These are phyloP conservation scores for Achatina immaculata DNA, from an alignment of 1,140 invertebrate species.

Conservation along the genomic window DNA sequence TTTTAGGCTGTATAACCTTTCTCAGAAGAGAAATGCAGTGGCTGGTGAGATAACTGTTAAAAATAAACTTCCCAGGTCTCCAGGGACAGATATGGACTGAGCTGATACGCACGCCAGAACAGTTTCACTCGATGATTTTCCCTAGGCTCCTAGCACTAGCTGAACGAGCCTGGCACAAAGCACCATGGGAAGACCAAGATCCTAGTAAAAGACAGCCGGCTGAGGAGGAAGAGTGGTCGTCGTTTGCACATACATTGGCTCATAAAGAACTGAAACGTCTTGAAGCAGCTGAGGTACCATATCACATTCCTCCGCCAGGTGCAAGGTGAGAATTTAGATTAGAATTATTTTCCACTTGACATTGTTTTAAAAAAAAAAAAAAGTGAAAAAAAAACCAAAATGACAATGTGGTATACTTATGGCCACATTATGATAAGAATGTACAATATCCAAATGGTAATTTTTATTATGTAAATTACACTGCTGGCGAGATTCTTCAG, in stretches of 20 bases:
- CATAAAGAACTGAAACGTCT: constrained; percentile 57
- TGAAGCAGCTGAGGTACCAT: constrained; percentile 49
- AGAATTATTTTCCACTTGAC: not conserved
- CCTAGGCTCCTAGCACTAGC: constrained; percentile 61
- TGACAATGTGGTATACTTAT: too few relatives aligned
- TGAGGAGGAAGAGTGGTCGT: constrained; percentile 50
- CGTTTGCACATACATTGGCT: constrained; percentile 53
- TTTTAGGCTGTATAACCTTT: too few relatives aligned
- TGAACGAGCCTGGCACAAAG: constrained; percentile 62
- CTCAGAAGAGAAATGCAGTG: too few relatives aligned
- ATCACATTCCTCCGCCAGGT: constrained; percentile 61
- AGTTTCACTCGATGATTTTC: constrained; percentile 61
- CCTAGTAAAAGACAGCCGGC: constrained; percentile 20
- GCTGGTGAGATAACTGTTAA: too few relatives aligned
- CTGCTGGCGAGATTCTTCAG: too few relatives aligned
- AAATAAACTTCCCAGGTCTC: constrained; percentile 50
- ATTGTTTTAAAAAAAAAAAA: too few relatives aligned
- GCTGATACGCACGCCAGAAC: constrained; percentile 51
- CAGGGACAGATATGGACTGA: constrained; percentile 63
- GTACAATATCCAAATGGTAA: too few relatives aligned
- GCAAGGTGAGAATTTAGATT: constrained; percentile 43
- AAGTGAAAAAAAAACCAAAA: too few relatives aligned
- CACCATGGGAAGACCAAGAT: constrained; percentile 56
- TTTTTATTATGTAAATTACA: too few relatives aligned
- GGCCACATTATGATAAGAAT: too few relatives aligned